These are phyloP conservation scores for Ephydatia muelleri DNA, from an alignment of 37 sponge, comb jelly and placozoan species.

Conservation along the genomic window DNA sequence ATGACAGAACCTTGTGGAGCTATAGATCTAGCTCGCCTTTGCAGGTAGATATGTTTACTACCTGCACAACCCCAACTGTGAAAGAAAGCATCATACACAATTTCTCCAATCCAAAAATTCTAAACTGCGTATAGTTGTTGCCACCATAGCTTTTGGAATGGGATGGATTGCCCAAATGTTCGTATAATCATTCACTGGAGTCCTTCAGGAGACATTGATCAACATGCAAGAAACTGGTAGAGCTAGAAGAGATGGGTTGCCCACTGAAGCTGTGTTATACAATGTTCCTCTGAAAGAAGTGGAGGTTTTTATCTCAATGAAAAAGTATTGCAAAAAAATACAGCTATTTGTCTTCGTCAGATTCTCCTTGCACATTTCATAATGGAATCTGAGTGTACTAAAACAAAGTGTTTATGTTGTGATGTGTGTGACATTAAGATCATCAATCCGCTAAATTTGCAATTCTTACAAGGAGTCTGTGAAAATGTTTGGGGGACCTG, in stretches of 20 bases:
- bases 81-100: slow-evolving; percentile 14
- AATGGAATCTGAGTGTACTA: not conserved
- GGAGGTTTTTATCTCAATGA: not conserved
- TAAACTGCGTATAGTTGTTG: slow-evolving; percentile 33
- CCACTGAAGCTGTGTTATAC: slow-evolving; percentile 25
- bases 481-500: no score
- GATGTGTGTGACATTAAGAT: slow-evolving; percentile 31
- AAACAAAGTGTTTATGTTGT: slow-evolving; percentile 24
- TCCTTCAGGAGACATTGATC: slow-evolving; percentile 35
- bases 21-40: slow-evolving; percentile 21
- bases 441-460: no score
- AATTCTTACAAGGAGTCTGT: no score
- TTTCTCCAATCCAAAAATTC: slow-evolving; percentile 5
- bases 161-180: slow-evolving; percentile 48
- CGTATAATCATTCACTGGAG: slow-evolving; percentile 44
- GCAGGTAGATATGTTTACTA: slow-evolving; percentile 39
- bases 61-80: slow-evolving; percentile 23
- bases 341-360: slow-evolving; percentile 8
- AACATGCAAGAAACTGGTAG: slow-evolving; percentile 49
- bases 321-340: slow-evolving; percentile 35
- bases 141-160: slow-evolving; percentile 54
- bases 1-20: slow-evolving; percentile 21
- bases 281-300: not conserved
- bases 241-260: slow-evolving; percentile 40
- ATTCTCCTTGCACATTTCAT: slow-evolving; percentile 32